Base-by-base conservation (phyloP, 2,888 invertebrate genomes). In the Norana najaformis region DNA sequence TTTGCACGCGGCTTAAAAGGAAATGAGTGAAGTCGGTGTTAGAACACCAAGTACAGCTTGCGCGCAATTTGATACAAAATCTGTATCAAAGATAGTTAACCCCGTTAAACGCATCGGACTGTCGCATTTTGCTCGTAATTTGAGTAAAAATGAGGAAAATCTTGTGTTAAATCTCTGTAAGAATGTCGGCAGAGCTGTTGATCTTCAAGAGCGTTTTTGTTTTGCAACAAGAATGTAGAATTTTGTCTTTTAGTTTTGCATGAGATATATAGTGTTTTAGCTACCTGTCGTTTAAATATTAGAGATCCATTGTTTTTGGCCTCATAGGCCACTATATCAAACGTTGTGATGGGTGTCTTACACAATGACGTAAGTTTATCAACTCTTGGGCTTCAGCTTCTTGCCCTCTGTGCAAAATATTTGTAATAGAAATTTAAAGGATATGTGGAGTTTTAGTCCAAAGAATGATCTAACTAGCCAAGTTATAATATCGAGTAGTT, bases 161-260 rank as follows among this genome's bases (percentile, higher is more conserved):
- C 69, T 69, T 69, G 69, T 69, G 69, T n/a, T 69, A 69, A 69
- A 69, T 69, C 69, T 69, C n/a, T 53, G 53, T 69, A 69, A n/a
- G 69, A 69, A 69, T 69, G n/a, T 69, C 69, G n/a, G 69, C n/a
- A 69, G 69, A n/a, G 69, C 69, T n/a, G 69, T 69, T n/a, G 69
- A 69, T 69, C 69, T 69, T 69, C 69, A n/a, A 69, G 85, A 35
- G 35, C 20, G 85, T 85, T 85, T 85, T 85, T 85, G 85, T 37
- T 85, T 35, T 85, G 35, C 85, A 85, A 37, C 85, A 69, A 34
- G 85, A 85, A 85, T 36, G 85, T 85, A 37, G 35, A 85, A 16
- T 85, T 16, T 85, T 85, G 85, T 85, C 85, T 85, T 85, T 85
- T n/a, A 85, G 85, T 85, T 85, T 85, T 85, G 85, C 85, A 85